Evolutionary conservation across 2,797 vertebrate species (phyloP).

Genomic region (Sphenopsis melanotis): DNA sequence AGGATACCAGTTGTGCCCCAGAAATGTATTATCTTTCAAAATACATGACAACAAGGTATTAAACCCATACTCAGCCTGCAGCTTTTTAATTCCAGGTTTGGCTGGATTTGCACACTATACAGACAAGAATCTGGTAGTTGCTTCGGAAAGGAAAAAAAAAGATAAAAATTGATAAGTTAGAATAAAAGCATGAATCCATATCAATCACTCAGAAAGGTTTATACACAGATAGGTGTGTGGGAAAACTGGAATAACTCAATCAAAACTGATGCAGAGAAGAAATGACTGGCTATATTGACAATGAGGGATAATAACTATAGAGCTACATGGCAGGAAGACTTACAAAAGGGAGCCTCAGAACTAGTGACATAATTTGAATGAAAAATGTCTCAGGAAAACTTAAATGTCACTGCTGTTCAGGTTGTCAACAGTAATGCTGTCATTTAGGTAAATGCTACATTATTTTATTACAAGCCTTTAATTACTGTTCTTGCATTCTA

Average conservation of each 20-base stretch:
- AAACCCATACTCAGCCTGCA: not conserved
- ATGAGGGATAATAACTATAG: not conserved
- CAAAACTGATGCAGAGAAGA: conserved; percentile 14
- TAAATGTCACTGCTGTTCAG: conserved; percentile 25
- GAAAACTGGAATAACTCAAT: conserved; percentile 36
- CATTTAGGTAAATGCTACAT: conserved; percentile 24
- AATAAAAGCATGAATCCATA: conserved; percentile 28
- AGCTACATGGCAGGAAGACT: not conserved
- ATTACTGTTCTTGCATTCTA: conserved; percentile 1
- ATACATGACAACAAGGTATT: not conserved
- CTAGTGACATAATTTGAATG: conserved; percentile 23
- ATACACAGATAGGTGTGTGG: conserved; percentile 9
- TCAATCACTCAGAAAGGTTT: conserved; percentile 5
- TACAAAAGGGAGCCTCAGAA: conserved; percentile 17
- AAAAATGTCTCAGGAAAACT: conserved; percentile 32
- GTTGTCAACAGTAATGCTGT: conserved; percentile 31
- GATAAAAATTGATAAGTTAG: not conserved
- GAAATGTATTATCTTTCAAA: conserved; percentile 25
- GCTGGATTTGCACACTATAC: not conserved
- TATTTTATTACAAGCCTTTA: conserved; percentile 30
- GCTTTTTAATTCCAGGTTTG: not conserved
- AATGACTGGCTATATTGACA: conserved; percentile 28
- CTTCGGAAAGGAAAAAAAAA: not conserved
- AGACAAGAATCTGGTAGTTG: not conserved
- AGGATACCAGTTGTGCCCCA: not conserved